Conservation (phyloP, 2,888 invertebrate species). For the Eilema griseolum region DNA sequence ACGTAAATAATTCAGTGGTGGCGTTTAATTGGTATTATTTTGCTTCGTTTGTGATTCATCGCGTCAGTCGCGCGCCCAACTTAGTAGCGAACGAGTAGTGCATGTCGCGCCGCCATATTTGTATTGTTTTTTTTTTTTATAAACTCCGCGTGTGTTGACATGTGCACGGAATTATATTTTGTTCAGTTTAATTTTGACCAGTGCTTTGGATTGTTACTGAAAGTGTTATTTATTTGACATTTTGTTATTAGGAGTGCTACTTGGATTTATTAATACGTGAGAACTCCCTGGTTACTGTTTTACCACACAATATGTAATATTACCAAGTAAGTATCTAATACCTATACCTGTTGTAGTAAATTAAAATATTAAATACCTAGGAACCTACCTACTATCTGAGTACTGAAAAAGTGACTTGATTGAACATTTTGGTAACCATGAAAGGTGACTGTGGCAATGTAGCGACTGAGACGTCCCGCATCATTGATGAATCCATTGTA, state of each 20-base stretch:
- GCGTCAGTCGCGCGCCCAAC: slow-evolving; percentile 73
- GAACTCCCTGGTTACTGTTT: neutral
- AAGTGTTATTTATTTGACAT: slow-evolving; percentile 16
- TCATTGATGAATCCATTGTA: neutral
- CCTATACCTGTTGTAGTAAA: neutral
- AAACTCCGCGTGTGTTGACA: slow-evolving; percentile 63
- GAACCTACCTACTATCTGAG: too few relatives aligned
- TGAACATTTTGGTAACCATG: neutral
- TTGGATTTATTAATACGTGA: slow-evolving; percentile 27
- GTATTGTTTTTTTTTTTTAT: slow-evolving; percentile 65
- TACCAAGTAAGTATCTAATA: neutral
- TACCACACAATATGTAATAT: neutral
- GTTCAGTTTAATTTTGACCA: slow-evolving; percentile 62
- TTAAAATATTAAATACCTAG: too few relatives aligned
- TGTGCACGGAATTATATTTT: slow-evolving; percentile 49
- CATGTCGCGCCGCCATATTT: slow-evolving; percentile 65
- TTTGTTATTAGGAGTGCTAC: slow-evolving; percentile 29
- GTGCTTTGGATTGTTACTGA: slow-evolving; percentile 52
- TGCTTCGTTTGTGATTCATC: slow-evolving; percentile 82
- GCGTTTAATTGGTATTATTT: slow-evolving; percentile 82
- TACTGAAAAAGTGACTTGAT: too few relatives aligned
- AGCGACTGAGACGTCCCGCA: neutral
- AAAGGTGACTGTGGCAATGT: neutral
- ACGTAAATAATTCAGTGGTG: slow-evolving; percentile 62
- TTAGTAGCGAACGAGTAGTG: slow-evolving; percentile 60